Base-by-base conservation (phyloP, 2,888 invertebrate genomes). In the Phortica okadai region DNA sequence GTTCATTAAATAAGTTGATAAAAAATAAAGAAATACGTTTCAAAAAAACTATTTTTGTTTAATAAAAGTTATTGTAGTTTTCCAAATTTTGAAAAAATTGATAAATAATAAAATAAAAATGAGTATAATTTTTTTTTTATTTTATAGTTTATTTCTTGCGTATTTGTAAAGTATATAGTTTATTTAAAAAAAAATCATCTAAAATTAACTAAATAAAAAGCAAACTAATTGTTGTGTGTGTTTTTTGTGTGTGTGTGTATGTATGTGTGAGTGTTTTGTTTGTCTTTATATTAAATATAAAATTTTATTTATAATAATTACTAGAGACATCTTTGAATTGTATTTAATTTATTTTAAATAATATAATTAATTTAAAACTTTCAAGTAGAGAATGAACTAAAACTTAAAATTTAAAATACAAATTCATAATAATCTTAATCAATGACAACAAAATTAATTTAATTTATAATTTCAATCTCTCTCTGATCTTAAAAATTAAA, bases 311-410 rank as follows among this genome's bases (percentile, higher is more conserved):
- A 75, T 81, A 77, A 80, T 81, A 86, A 84, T 85, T 85, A 85
- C 85, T 85, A 85, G 88, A 85, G 84, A 88, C 88, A 85, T 87
- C 85, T 85, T 85, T 88, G 85, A 83, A 87, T 79, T 79, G 86
- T 87, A 84, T 86, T 82, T 86, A 84, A 82, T 84, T 74, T 62
- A 44, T 44, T 54, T 50, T 21, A 62, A 54, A 64, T 74, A 59
- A 66, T 64, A 56, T 62, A 42, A 74, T 62, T 59, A 64, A 74
- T 74, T 50, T 74, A 72, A 79, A 78, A 80, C 81, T 70, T 87
- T 85, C 44, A 50, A 25, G 33, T 62, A 62, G n/a, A 54, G 54
- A 56, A 56, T 69, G 54, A 33, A 72, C 54, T 72, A 33, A 33
- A 50, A 54, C 67, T 25, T 62, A 62, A 21, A 16, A 62, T 21